Base-by-base conservation (phyloP, 2,113 vertebrate species). In the Pogonocichla stellata region DNA sequence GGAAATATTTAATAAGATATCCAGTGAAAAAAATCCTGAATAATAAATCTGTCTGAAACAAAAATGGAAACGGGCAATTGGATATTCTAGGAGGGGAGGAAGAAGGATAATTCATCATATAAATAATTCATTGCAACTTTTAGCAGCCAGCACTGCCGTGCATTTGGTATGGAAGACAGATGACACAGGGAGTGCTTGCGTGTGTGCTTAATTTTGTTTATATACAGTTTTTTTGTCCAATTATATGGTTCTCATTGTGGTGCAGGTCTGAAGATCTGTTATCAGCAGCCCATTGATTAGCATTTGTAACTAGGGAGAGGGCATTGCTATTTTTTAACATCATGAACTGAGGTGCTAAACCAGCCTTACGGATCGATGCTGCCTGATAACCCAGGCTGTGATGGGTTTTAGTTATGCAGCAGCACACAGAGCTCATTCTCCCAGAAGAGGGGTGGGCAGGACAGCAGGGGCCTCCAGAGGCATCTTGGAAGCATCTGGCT, bases 51-150 rank as follows among this genome's bases (percentile, higher is more conserved):
- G 56, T 73, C 77, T 0, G 2, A 86, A 87, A 83, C 60, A 80
- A 86, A 95, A 90, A 83, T 88, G 80, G 89, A 81, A 94, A 87
- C 2, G 12, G 89, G 56, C 86, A 84, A 90, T 47, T 91, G 92
- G 82, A 77, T 96, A 88, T 95, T 94, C 88, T 88, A 88, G 72
- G 69, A 96, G 36, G 38, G 75, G 43, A 87, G 53, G 65, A 85
- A 58, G 75, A 77, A 14, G 40, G 58, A 79, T 72, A 93, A 93
- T 95, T 94, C 66, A 95, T 86, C 47, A n/a, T 43, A 90, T 93
- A 94, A 95, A 96, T 94, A 96, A 96, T 95, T 95, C 67, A 91
- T 84, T 61, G 86, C 70, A 80, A 93, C 66, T 95, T 85, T 91
- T 88, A 95, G 86, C 90, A 92, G 82, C 43, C 64, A 2, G 47